Base-by-base conservation (phyloP, 1,140 invertebrate species). In the Zophobas atratus region DNA sequence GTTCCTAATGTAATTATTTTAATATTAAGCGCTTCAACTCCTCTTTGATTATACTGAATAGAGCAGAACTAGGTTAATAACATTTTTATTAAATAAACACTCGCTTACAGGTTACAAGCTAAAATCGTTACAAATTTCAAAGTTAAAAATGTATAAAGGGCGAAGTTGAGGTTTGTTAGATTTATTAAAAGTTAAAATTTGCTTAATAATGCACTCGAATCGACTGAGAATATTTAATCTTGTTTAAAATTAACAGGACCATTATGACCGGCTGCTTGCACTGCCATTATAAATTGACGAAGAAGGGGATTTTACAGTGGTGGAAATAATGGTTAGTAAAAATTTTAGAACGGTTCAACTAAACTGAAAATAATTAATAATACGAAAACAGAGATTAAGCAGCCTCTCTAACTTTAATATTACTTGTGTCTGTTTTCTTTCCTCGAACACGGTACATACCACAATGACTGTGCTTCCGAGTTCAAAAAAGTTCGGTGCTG, bases 1-100 rank as follows among this genome's bases (percentile, higher is more conserved):
- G 48, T 60, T 60, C 5, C 6, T 76, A 76, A 67, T 67, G 57
- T 8, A 57, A 75, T 60, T 57, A 60, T 33, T 75, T 75, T 60
- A 51, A 55, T 74, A 74, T 74, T 75, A 60, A 75, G 20, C 53
- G 73, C 39, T 36, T 36, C 39, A 43, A 36, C 60, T 67, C 60
- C 60, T 43, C 39, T 43, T 41, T 67, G 60, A 46, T 67, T 67
- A 4, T 8, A 3, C 8, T 32, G 39, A 67, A 67, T 67, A 67
- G 2, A 2, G 60, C 56, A n/a, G 38, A 39, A 60, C 56, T 60
- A 39, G 56, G 34, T 60, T 38, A 39, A n/a, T 34, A 35, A 35
- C 56, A 67, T 3, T 34, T 4, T 51, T n/a, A 51, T 43, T 67
- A 43, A 67, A 46, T 39, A 43, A 20, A 20, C 20, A 20, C 20